phyloP scores from a whole-genome alignment of 2,797 vertebrate genomes.

The Anolis apletophallus region DNA sequence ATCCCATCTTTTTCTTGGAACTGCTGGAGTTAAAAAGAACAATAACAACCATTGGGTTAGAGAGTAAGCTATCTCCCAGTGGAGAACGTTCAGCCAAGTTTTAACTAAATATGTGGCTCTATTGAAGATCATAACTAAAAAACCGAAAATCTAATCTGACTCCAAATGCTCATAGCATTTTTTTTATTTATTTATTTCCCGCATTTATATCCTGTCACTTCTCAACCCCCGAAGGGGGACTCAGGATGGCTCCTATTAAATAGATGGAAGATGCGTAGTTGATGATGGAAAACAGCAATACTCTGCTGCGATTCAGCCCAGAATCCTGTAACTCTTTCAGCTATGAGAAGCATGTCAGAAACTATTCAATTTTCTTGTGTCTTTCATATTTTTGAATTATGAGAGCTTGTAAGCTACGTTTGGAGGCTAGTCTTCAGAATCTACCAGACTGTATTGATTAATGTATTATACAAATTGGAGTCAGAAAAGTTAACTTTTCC shows the following conservation, averaged over 20 bases:
- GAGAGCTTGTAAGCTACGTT: too few relatives aligned
- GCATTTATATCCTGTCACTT: too few relatives aligned
- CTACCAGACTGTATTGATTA: too few relatives aligned
- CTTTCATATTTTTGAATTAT: background rate
- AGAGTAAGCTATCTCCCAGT: slow-evolving; percentile 54
- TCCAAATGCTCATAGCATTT: slow-evolving; percentile 36
- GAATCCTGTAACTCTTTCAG: background rate
- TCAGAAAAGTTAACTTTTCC: too few relatives aligned
- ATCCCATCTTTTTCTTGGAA: slow-evolving; percentile 23
- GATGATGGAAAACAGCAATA: background rate
- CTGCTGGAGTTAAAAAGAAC: background rate
- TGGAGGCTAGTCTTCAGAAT: too few relatives aligned
- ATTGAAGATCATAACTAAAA: slow-evolving; percentile 22
- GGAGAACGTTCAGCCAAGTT: slow-evolving; percentile 39
- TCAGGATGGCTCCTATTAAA: slow-evolving; percentile 36
- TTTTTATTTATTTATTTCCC: too few relatives aligned
- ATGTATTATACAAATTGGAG: too few relatives aligned
- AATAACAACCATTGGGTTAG: slow-evolving; percentile 12
- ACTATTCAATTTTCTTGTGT: background rate
- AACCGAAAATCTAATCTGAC: slow-evolving; percentile 49
- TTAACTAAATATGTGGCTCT: background rate
- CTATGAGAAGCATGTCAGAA: background rate
- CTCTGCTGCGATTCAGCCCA: background rate
- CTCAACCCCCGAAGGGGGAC: too few relatives aligned
- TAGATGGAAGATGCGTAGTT: slow-evolving; percentile 33